Evolutionary conservation across 2,888 invertebrate genomes (phyloP).

Genomic region (Orchesellides sinensis): DNA sequence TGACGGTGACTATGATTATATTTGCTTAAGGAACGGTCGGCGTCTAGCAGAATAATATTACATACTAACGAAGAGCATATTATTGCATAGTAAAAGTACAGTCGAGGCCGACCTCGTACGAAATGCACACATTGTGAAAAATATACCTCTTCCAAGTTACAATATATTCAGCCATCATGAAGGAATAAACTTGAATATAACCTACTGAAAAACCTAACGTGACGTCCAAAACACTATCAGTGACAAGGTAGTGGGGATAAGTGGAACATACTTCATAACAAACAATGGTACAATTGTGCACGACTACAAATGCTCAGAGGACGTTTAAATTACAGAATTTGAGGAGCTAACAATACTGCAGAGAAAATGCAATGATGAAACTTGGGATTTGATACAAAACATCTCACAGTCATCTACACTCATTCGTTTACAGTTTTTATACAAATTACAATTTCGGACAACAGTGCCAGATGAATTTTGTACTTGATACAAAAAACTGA

Average conservation of each 20-base stretch:
- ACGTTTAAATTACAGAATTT: no score
- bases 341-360: no score
- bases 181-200: neutral
- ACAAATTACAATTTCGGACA: slow-evolving; percentile 40
- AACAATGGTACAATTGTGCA: no score
- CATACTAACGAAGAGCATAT: neutral
- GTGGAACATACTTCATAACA: no score
- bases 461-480: neutral
- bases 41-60: slow-evolving; percentile 22
- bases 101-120: neutral
- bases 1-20: slow-evolving; percentile 70
- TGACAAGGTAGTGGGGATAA: slow-evolving; percentile 43
- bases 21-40: slow-evolving; percentile 67
- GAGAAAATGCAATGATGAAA: no score
- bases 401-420: neutral
- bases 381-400: no score
- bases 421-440: neutral
- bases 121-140: neutral
- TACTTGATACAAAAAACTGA: no score
- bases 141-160: neutral
- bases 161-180: neutral
- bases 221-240: slow-evolving; percentile 25
- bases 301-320: no score
- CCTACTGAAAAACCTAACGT: slow-evolving; percentile 9
- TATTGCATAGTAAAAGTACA: neutral